phyloP scores from a whole-genome alignment of 2,113 vertebrate genomes.

The Anolis carolinensis region DNA sequence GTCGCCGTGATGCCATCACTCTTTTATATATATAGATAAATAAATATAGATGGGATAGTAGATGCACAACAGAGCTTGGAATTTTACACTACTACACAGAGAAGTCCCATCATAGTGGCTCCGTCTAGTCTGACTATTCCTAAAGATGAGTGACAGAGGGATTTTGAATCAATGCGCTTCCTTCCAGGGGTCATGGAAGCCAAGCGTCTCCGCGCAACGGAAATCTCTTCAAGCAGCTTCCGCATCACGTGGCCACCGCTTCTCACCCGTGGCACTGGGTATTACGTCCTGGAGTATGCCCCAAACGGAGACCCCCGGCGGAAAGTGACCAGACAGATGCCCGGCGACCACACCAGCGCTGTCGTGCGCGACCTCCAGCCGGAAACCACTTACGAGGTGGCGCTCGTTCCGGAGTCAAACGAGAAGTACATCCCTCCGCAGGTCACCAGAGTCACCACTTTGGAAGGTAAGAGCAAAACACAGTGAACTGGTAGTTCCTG shows the following conservation, averaged over 20 bases:
- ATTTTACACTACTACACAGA: too few species aligned
- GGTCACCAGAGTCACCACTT: constrained; percentile 81
- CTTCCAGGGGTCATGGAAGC: constrained; percentile 84
- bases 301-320: constrained; percentile 18
- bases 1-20: too few species aligned
- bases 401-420: constrained; percentile 84
- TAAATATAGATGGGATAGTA: too few species aligned
- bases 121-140: too few species aligned
- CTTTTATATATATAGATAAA: too few species aligned
- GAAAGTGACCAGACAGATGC: constrained; percentile 71
- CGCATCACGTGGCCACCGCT: constrained; percentile 85
- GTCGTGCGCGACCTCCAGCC: constrained; percentile 78
- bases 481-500: too few species aligned
- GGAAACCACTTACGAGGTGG: constrained; percentile 85
- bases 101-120: too few species aligned
- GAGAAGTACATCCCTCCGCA: constrained; percentile 74
- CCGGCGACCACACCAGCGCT: constrained; percentile 75
- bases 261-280: constrained; percentile 74
- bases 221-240: constrained; percentile 83
- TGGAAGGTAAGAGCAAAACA: constrained; percentile 75
- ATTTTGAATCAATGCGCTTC: neutral
- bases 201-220: constrained; percentile 78
- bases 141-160: too few species aligned
- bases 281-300: constrained; percentile 83
- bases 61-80: too few species aligned